Base-by-base conservation (phyloP, 2,888 invertebrate genomes). In the Blastobasis adustella region DNA sequence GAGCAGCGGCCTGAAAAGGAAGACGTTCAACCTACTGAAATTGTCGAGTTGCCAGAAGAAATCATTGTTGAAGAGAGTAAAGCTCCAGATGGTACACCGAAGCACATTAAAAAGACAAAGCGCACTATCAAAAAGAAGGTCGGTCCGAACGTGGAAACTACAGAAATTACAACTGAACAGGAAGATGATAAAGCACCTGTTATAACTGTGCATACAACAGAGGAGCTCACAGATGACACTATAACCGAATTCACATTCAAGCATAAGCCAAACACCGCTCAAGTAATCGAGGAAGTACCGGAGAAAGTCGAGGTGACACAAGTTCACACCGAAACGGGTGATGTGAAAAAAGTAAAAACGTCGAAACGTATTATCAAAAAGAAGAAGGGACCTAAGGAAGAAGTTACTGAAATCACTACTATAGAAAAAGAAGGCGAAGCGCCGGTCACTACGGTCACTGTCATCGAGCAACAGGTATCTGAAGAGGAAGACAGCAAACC, bases 331-430 rank as follows among this genome's bases (percentile, higher is more conserved):
- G 59, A 63, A 37, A 56, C 51, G 0, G 62, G 60, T 0, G 61
- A 63, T 1, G 47, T 58, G 0, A 52, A 63, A 38, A 58, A 57
- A 5, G 50, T 65, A 0, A 76, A 70, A 5, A 75, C 74, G 0
- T 85, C 81, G 7, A 90, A 79, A 57, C 82, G 84, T 3, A 71
- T 79, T 1, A 78, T 88, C 2, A 90, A 81, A 58, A 83, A 83
- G 47, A 75, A 71, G 53, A 80, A 76, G 49, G 89, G 82, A 1
- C 66, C 67, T 0, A 84, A 86, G 49, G 67, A 80, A 55, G 83
- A 87, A 60, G 72, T 82, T 40, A 85, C 89, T 2, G 82, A 82
- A 63, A 82, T 81, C 36, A 71, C 80, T 4, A 89, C 88, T 23
- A 69, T 81, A 10, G 73, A 83, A 54, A 77, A 79, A 51, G 78